A percentile compares a stretch with the other conserved stretches of the same genome.
phyloP scores from a whole-genome alignment of 2,888 invertebrate species.

The Dicranocentrus wangi region DNA sequence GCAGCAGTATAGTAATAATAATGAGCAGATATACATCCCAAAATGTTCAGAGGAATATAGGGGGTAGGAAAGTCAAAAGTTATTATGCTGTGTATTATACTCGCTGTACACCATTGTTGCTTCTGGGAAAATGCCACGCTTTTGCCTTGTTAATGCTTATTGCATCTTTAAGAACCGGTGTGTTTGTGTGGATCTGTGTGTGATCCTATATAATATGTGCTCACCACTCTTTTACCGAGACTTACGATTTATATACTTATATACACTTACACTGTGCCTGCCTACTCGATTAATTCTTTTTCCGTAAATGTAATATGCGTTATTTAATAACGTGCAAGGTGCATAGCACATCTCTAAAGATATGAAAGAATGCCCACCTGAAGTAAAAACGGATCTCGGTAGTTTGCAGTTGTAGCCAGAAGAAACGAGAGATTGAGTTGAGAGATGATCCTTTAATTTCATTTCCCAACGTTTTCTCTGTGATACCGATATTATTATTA shows the following conservation, averaged over 20 bases:
- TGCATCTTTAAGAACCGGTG: constrained; percentile 20
- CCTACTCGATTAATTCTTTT: constrained; percentile 1
- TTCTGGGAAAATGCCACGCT: constrained; percentile 63
- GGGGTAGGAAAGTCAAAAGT: background rate
- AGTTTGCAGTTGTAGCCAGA: too few relatives aligned
- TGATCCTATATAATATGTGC: background rate
- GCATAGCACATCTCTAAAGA: too few relatives aligned
- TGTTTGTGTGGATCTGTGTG: background rate
- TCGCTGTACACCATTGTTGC: constrained; percentile 1
- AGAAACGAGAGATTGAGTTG: too few relatives aligned
- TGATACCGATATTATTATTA: too few relatives aligned
- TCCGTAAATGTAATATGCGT: constrained; percentile 15
- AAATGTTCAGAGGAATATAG: background rate
- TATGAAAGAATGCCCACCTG: too few relatives aligned
- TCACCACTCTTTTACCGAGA: background rate
- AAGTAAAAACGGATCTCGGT: constrained; percentile 10
- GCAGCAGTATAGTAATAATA: too few relatives aligned
- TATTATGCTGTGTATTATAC: background rate
- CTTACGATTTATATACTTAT: background rate
- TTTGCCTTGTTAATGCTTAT: constrained; percentile 23
- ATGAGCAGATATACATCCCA: background rate
- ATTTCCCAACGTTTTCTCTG: too few relatives aligned
- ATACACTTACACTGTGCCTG: background rate
- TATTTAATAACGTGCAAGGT: constrained; percentile 2
- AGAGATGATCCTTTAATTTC: background rate